Evolutionary conservation across 2,113 vertebrate genomes (phyloP).

Genomic region (Ptilorrhoa leucosticta): DNA sequence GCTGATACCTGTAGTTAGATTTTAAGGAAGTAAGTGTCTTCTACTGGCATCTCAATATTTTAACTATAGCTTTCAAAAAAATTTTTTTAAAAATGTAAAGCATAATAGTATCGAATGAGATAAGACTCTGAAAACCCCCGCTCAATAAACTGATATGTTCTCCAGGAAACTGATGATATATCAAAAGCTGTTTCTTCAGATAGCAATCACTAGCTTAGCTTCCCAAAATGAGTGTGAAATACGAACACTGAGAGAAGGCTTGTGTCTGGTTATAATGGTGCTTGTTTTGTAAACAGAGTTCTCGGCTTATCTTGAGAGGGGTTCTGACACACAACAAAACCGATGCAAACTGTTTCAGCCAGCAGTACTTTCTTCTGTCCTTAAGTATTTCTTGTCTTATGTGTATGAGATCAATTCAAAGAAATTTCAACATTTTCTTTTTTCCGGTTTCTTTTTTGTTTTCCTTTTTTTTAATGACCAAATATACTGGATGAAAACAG

Average conservation of each 20-base stretch:
- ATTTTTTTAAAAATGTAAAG: background rate
- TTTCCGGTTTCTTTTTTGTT: background rate
- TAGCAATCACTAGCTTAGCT: background rate
- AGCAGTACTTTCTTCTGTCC: background rate
- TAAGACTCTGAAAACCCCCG: background rate
- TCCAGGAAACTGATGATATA: constrained; percentile 56
- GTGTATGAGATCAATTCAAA: background rate
- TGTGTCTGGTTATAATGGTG: background rate
- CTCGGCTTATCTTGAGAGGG: background rate
- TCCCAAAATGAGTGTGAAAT: constrained; percentile 22
- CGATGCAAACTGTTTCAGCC: background rate
- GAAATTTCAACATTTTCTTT: background rate
- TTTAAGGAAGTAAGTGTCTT: background rate
- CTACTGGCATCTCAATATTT: background rate
- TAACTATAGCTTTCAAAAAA: background rate
- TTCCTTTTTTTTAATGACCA: background rate
- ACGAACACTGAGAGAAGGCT: background rate
- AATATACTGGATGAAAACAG: background rate
- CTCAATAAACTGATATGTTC: constrained; percentile 48
- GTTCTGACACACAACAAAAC: background rate
- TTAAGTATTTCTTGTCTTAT: background rate
- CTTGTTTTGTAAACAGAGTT: background rate
- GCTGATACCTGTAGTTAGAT: background rate
- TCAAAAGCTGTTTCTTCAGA: constrained; percentile 49
- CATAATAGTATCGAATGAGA: constrained; percentile 11